phyloP scores from a whole-genome alignment of 2,797 vertebrate genomes.

The Myiothlypis chrysogaster region DNA sequence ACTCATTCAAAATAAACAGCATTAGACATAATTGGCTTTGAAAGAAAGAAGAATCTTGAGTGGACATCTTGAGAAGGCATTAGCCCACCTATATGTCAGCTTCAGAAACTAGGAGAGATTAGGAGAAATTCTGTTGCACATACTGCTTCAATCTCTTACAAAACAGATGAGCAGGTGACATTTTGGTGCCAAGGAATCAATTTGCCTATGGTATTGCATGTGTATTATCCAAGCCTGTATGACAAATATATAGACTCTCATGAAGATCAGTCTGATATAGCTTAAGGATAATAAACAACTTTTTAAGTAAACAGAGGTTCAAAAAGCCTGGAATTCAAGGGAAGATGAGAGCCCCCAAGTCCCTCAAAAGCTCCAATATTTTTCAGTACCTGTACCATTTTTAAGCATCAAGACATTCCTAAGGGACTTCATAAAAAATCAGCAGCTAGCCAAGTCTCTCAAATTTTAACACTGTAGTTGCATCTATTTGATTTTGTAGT shows the following conservation, averaged over 20 bases:
- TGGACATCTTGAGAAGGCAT: not conserved
- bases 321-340: not conserved
- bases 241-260: not conserved
- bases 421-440: not conserved
- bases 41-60: not conserved
- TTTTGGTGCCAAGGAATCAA: not conserved
- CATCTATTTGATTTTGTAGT: not conserved
- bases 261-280: not conserved
- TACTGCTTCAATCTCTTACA: not conserved
- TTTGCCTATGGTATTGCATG: rapidly evolving
- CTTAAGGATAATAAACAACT: not conserved
- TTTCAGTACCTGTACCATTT: not conserved
- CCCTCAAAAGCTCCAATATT: not conserved
- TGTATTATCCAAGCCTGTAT: not conserved
- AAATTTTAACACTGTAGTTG: not conserved
- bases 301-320: not conserved
- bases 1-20: not conserved
- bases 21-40: not conserved
- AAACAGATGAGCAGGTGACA: not conserved
- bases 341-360: not conserved
- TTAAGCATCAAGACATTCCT: not conserved
- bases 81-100: not conserved
- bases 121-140: not conserved
- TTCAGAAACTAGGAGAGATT: not conserved
- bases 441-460: not conserved